Base-by-base conservation (phyloP, 35 echinoderm and acorn worm genomes). In the Nesometra sesokonis region DNA sequence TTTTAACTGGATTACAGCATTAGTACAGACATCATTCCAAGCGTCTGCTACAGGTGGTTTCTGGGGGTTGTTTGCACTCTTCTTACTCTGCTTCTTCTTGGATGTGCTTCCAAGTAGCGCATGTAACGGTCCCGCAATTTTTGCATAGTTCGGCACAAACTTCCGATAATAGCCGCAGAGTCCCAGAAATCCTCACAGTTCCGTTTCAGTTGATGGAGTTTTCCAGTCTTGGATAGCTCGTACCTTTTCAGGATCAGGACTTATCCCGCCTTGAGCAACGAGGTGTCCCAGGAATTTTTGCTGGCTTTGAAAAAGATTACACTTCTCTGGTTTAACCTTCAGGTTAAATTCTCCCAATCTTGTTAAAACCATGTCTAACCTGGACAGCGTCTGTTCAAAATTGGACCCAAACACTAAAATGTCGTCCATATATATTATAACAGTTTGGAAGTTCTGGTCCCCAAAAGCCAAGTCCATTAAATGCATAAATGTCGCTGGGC, bases 241-340 rank as follows among this genome's bases (percentile, higher is more conserved):
- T 29, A 1, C 0, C 85, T 92, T 88, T 0, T 85, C 82, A 4
- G n/a, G n/a, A n/a, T n/a, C n/a, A n/a, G n/a, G n/a, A n/a, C n/a
- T n/a, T n/a, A n/a, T n/a, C n/a, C n/a, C n/a, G n/a, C n/a, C n/a
- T n/a, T n/a, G n/a, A n/a, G n/a, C n/a, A n/a, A n/a, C n/a, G n/a
- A 80, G 86, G 34, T 86, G 39, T 32, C 84, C 57, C 5, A 11
- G 23, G 7, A 67, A n/a, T 27, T 67, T 36, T 13, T n/a, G 52
- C 23, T 67, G 7, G 0, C 23, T 5, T 40, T 81, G 38, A 78
- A 78, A 46, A 0, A 77, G 35, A 34, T 83, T 29, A 35, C 83
- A 47, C 80, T 79, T 87, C 46, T 90, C 37, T 17, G 76, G 38
- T 47, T 90, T 93, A 27, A 90, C 78, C 78, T 93, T 93, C 19